A percentile compares a stretch with the other conserved stretches of the same genome.
phyloP scores from a whole-genome alignment of 2,888 invertebrate genomes.

The Rhingia rostrata region DNA sequence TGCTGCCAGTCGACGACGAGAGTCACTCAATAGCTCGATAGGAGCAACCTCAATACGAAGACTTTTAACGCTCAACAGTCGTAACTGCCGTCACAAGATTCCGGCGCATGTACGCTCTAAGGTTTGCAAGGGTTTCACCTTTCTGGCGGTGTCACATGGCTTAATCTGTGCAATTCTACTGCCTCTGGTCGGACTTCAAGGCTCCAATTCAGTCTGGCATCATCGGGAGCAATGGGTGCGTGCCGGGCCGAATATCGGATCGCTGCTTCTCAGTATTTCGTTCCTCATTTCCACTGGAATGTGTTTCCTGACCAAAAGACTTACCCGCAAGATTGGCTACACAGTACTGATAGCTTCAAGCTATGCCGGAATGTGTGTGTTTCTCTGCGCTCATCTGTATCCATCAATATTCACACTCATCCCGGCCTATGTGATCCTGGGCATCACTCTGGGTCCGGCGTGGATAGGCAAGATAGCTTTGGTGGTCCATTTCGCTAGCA shows the following conservation, averaged over 20 bases:
- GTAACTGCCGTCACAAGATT: constrained; percentile 82
- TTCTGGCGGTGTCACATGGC: constrained; percentile 80
- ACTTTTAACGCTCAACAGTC: constrained; percentile 86
- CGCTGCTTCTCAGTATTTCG: constrained; percentile 86
- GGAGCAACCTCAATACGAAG: constrained; percentile 91
- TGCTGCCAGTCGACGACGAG: constrained; percentile 84
- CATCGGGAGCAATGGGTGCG: constrained; percentile 82
- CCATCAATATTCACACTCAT: constrained; percentile 84
- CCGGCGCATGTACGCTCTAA: constrained; percentile 81
- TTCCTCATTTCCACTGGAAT: constrained; percentile 86
- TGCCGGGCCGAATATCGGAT: constrained; percentile 84
- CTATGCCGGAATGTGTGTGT: constrained; percentile 85
- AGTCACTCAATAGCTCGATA: constrained; percentile 89
- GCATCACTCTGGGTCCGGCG: constrained; percentile 84
- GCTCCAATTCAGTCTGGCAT: constrained; percentile 83
- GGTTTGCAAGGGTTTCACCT: constrained; percentile 80
- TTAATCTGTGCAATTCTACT: constrained; percentile 80
- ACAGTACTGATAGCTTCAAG: constrained; percentile 83
- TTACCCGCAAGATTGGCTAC: constrained; percentile 84
- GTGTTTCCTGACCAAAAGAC: constrained; percentile 83
- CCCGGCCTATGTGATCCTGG: constrained; percentile 85
- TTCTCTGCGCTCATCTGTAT: constrained; percentile 86
- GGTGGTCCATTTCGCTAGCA: constrained; percentile 81
- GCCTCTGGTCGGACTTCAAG: constrained; percentile 81
- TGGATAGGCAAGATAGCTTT: constrained; percentile 81